Conservation (phyloP, 2,888 invertebrate species). For the Tipula unca region DNA sequence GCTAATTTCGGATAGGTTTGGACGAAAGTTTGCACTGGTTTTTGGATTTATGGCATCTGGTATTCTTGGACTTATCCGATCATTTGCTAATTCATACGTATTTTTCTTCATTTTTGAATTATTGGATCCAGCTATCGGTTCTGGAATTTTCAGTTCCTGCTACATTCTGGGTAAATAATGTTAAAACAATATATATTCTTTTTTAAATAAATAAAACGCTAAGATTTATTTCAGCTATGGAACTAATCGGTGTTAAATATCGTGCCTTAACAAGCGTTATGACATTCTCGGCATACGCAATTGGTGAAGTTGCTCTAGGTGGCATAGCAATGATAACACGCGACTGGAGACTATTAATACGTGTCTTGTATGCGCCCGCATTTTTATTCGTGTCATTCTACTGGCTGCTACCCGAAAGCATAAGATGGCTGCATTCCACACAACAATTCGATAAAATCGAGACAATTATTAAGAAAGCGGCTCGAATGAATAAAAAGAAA, state of each 20-base stretch:
- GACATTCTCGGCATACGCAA: constrained; percentile 41
- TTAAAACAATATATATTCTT: constrained; percentile 30
- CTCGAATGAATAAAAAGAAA: constrained; percentile 46
- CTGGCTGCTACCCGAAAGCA: constrained; percentile 62
- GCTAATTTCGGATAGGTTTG: constrained; percentile 32
- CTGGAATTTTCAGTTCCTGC: constrained; percentile 62
- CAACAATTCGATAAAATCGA: constrained; percentile 47
- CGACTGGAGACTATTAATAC: background rate
- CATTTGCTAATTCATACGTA: constrained; percentile 59
- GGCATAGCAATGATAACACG: background rate
- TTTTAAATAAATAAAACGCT: background rate
- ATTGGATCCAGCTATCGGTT: constrained; percentile 58
- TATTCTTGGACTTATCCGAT: constrained; percentile 45
- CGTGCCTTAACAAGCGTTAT: constrained; percentile 64
- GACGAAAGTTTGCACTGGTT: constrained; percentile 37
- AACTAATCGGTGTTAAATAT: constrained; percentile 63
- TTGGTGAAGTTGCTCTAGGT: background rate
- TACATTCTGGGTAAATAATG: constrained; percentile 49
- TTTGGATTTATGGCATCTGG: constrained; percentile 34
- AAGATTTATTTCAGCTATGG: constrained; percentile 49
- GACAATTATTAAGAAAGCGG: constrained; percentile 48
- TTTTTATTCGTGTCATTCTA: constrained; percentile 41
- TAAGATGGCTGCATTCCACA: constrained; percentile 53
- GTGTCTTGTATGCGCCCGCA: background rate
- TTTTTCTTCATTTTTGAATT: constrained; percentile 64